Percentiles rank a stretch among this genome's conserved stretches.
phyloP scores from a whole-genome alignment of 2,113 vertebrate species.

The Misgurnus anguillicaudatus region DNA sequence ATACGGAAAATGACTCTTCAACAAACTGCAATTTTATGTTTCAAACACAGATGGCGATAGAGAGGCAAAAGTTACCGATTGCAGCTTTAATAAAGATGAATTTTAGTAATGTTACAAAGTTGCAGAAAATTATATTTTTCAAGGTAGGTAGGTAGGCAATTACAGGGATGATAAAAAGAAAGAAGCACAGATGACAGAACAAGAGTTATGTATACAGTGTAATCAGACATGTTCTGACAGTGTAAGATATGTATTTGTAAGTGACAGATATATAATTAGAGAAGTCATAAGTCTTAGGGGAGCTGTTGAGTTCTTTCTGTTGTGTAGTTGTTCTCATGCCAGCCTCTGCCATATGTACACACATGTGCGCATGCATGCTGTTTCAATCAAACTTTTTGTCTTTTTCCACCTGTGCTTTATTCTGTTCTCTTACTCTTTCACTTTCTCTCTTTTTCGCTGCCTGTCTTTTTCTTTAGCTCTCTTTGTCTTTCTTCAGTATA shows the following conservation, averaged over 20 bases:
- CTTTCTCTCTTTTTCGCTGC: background rate
- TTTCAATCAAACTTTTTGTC: background rate
- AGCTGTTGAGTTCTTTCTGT: constrained; percentile 52
- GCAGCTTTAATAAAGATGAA: too few species aligned
- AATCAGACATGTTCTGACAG: constrained; percentile 4
- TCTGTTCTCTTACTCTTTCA: background rate
- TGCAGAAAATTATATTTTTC: too few species aligned
- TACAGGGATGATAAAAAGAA: background rate
- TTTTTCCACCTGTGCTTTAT: too few species aligned
- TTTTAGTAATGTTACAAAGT: background rate
- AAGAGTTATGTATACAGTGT: background rate
- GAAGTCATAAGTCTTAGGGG: constrained; percentile 23
- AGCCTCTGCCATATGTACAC: background rate
- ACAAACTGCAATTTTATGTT: too few species aligned
- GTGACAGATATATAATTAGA: constrained; percentile 44
- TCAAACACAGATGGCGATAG: too few species aligned
- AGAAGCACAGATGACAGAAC: background rate
- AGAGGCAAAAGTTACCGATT: too few species aligned
- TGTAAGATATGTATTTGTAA: constrained; percentile 5
- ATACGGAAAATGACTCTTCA: too few species aligned
- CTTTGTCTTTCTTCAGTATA: background rate
- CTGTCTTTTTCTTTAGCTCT: background rate
- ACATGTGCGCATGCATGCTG: background rate
- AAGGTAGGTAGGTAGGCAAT: background rate
- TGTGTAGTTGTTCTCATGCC: background rate